phyloP scores from a whole-genome alignment of 2,888 invertebrate genomes.

The Metellina segmentata region DNA sequence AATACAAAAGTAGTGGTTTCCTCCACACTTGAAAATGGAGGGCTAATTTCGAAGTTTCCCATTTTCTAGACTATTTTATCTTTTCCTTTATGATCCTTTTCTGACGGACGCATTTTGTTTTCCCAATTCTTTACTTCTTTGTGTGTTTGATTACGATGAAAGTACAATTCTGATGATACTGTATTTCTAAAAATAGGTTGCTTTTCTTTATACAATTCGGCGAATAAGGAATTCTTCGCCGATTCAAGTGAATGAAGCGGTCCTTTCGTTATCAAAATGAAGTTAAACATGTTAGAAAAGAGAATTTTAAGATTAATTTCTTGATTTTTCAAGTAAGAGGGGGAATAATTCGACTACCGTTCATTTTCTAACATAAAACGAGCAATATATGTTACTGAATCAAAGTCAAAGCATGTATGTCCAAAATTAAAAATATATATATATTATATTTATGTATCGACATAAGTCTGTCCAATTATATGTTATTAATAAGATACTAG shows the following conservation, averaged over 20 bases:
- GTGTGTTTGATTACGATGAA: neutral
- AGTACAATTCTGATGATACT: neutral
- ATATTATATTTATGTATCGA: too few species aligned
- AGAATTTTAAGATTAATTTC: too few species aligned
- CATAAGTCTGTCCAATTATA: too few species aligned
- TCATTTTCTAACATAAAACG: too few species aligned
- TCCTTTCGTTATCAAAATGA: neutral
- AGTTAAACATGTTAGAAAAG: neutral
- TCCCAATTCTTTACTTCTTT: constrained; percentile 10
- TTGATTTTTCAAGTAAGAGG: too few species aligned
- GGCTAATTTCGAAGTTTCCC: constrained; percentile 19
- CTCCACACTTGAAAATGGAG: neutral
- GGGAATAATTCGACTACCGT: too few species aligned
- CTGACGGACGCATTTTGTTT: neutral
- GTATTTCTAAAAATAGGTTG: neutral
- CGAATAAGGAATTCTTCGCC: neutral
- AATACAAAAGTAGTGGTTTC: constrained; percentile 39
- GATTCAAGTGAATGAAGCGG: neutral
- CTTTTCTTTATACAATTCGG: neutral
- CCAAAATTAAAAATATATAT: too few species aligned
- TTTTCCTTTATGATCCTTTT: neutral
- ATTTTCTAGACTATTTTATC: constrained; percentile 20
- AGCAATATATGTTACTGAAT: too few species aligned
- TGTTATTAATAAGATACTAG: too few species aligned
- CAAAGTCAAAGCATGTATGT: too few species aligned